Conservation (phyloP, 2,797 vertebrate genomes). For the Notamacropus eugenii region DNA sequence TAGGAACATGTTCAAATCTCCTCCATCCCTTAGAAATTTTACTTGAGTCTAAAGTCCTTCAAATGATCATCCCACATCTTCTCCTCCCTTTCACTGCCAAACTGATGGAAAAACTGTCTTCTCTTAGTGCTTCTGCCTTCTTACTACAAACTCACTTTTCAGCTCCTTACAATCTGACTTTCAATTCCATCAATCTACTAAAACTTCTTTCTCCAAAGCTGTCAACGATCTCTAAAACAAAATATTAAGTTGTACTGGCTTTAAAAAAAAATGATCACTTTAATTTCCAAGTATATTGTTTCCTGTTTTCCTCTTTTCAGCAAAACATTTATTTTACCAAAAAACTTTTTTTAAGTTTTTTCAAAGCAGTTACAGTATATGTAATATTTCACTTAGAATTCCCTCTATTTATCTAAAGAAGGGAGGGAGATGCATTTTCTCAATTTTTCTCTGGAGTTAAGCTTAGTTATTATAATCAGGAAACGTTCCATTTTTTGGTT, state of each 20-base stretch:
- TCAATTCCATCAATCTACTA: background rate
- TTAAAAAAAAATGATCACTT: background rate
- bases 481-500: background rate
- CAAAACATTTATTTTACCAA: background rate
- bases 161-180: too few relatives aligned
- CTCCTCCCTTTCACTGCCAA: background rate
- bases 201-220: background rate
- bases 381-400: too few relatives aligned
- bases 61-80: background rate
- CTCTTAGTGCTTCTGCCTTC: background rate
- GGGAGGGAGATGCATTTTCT: too few relatives aligned
- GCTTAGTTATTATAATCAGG: background rate
- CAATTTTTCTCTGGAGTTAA: background rate
- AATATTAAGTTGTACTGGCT: background rate
- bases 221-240: background rate
- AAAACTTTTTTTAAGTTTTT: background rate
- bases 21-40: background rate
- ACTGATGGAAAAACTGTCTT: background rate
- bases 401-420: too few relatives aligned
- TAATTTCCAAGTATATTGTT: background rate
- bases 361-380: background rate
- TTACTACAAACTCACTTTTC: too few relatives aligned
- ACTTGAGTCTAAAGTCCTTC: background rate
- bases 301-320: background rate
- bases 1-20: background rate